A percentile compares a stretch with the other conserved stretches of the same genome.
These are phyloP conservation scores for Drosophila kikkawai DNA, from an alignment of 1,140 invertebrate species.

Conservation along the genomic window DNA sequence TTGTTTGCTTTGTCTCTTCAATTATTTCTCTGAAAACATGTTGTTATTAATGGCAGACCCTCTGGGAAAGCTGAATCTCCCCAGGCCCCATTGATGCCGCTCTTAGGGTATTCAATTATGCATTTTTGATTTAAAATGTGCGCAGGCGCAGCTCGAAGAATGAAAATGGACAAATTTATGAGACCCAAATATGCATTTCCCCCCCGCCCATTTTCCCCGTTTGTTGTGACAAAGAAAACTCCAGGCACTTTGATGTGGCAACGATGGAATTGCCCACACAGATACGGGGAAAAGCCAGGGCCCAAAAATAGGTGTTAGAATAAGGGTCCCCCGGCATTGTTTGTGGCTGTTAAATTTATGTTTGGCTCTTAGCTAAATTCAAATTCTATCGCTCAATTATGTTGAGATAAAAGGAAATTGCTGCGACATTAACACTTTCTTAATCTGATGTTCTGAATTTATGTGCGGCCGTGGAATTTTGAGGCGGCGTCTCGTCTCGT, in stretches of 20 bases:
- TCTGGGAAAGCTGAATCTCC: neutral
- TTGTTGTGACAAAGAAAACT: slow-evolving; percentile 68
- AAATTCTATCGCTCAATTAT: slow-evolving; percentile 85
- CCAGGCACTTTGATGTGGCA: slow-evolving; percentile 28
- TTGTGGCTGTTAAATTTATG: slow-evolving; percentile 84
- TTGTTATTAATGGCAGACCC: neutral
- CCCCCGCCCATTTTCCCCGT: neutral
- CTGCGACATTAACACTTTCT: slow-evolving; percentile 84
- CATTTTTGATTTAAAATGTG: slow-evolving; percentile 73
- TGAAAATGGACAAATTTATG: slow-evolving; percentile 77
- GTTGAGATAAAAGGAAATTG: slow-evolving; percentile 84
- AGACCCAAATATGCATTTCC: slow-evolving; percentile 24
- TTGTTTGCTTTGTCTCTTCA: neutral
- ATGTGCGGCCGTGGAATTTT: slow-evolving; percentile 80
- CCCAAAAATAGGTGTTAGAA: slow-evolving; percentile 35
- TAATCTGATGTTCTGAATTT: slow-evolving; percentile 84
- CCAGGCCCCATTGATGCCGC: neutral
- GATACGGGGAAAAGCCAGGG: slow-evolving; percentile 3
- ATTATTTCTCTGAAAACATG: neutral
- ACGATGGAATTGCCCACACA: slow-evolving; percentile 58
- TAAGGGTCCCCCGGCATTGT: slow-evolving; percentile 38
- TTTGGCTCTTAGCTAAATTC: slow-evolving; percentile 84
- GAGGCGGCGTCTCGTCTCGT: slow-evolving; percentile 75
- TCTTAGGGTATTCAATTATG: slow-evolving; percentile 55
- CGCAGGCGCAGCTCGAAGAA: slow-evolving; percentile 62